Evolutionary conservation across 1,140 invertebrate genomes (phyloP), one percentile per base, ranked within the genome.

Genomic region (Drosophila teissieri): DNA sequence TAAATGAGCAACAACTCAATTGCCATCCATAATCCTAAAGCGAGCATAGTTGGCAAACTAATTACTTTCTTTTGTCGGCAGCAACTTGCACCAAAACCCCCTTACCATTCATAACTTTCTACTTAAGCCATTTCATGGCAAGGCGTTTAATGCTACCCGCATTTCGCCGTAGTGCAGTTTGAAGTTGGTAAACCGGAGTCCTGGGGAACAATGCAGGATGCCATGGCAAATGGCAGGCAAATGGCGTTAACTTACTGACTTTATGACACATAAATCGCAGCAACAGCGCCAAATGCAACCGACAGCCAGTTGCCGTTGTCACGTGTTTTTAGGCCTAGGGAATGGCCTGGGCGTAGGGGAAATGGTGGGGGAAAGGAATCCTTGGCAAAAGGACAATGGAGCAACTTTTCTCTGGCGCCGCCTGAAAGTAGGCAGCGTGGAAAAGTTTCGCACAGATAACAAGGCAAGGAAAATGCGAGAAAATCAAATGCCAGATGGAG

Each of bases 241-340:
- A 89, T 88, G 84, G 80, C 84, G 73, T 84, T 88, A 91, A 82
- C 85, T 90, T 90, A 90, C 82, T 90, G 85, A 90, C 85, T 90
- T 90, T 90, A 90, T 90, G 85, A 91, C 85, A 90, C 85, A 90
- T 90, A 90, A 90, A 90, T 91, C 78, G 85, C 75, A 76, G 84
- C 60, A 73, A 19, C 40, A 68, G 68, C 77, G 67, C 63, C 51
- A 57, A 72, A 70, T 72, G 68, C 68, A 72, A 49, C 68, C 68
- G 68, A 70, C 67, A 70, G 63, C 49, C 39, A 37, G 44, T 48
- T 58, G 42, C 56, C 36, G 62, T 55, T 65, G 62, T 65, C 62
- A 70, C 68, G 68, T 70, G 68, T 72, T 70, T 46, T 27, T 70
- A 75, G 73, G 73, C 55, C 60, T 60, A 58, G 52, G 24, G 27